Evolutionary conservation across 2,888 invertebrate genomes (phyloP), one percentile per base, ranked within the genome.

Genomic region (Syritta pipiens): DNA sequence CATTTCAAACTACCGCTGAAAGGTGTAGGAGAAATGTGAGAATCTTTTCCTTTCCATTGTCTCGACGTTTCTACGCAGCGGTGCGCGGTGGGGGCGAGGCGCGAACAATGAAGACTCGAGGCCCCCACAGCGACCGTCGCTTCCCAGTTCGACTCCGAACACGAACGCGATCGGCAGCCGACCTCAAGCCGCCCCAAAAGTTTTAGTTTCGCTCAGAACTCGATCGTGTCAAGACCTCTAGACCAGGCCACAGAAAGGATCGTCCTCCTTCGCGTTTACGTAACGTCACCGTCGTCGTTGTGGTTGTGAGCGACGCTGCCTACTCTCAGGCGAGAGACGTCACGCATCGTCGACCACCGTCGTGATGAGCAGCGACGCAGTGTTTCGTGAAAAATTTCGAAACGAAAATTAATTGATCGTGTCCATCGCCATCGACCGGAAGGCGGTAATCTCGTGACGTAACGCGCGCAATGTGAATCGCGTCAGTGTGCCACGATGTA

Each of bases 401-500:
- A 69, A 65, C 14, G 24, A 60, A 72, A 77, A 46, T 60, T 77
- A 77, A 77, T 77, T 77, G 71, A 72, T 48, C 77, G 77, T 77
- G 71, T 77, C 77, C 32, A 77, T 53, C 71, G 53, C 24, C 32
- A n/a, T n/a, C 37, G 14, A 63, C 77, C 77, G 77, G 77, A 77
- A 77, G 60, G 32, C 71, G 55, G 28, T 77, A 72, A 65, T 71
- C 49, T 65, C 71, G 51, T 77, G 65, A 77, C 59, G 59, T 48
- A 48, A 51, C 22, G 1, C 51, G 62, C 57, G 67, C 62, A 68
- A 67, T 79, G 67, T 72, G 55, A 67, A 49, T 14, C 57, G 37
- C 19, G 1, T 7, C 26, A 59, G 35, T 49, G 14, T n/a, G 46
- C 28, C 67, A 83, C 60, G 86, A 93, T 93, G 93, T 92, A 91